Percentiles rank a stretch among this genome's conserved stretches.
Evolutionary conservation across 2,113 vertebrate species (phyloP).

Genomic region (Motacilla alba): DNA sequence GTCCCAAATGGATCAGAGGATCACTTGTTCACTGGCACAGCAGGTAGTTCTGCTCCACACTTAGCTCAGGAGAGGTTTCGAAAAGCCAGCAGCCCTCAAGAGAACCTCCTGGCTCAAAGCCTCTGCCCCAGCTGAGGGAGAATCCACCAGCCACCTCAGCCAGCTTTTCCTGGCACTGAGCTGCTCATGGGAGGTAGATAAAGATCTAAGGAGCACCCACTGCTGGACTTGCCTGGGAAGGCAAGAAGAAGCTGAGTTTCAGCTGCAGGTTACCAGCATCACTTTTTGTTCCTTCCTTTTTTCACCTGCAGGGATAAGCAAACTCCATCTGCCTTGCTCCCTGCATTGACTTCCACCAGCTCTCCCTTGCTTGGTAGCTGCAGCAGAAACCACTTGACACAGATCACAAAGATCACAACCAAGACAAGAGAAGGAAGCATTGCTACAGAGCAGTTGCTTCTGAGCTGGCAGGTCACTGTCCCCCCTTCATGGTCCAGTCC

Average conservation of each 20-base stretch:
- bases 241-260: background rate
- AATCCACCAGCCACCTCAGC: background rate
- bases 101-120: background rate
- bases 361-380: background rate
- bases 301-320: background rate
- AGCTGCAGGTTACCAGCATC: background rate
- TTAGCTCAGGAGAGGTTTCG: background rate
- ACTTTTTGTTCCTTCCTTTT: background rate
- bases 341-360: background rate
- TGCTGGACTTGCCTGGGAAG: background rate
- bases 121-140: background rate
- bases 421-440: background rate
- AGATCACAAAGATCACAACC: background rate
- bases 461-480: background rate
- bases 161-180: background rate
- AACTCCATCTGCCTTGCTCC: background rate
- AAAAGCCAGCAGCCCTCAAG: background rate
- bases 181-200: background rate
- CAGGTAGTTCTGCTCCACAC: background rate
- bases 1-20: background rate
- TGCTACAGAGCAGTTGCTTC: background rate
- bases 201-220: background rate
- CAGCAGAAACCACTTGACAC: background rate
- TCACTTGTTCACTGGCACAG: background rate
- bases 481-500: background rate